phyloP scores from a whole-genome alignment of 2,888 invertebrate genomes.

The Rotaria magnacalcarata region DNA sequence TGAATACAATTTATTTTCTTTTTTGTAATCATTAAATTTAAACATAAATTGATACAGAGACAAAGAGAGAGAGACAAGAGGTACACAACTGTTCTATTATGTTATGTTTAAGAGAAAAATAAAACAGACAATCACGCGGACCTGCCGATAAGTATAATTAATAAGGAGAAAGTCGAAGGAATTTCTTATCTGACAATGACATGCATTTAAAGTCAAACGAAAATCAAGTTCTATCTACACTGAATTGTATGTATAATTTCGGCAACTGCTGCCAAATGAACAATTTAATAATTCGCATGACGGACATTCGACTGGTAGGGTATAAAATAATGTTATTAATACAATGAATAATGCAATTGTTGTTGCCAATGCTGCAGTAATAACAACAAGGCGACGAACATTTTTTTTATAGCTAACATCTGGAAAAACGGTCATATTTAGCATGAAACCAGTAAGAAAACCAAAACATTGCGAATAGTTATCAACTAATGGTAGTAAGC shows the following conservation, averaged over 20 bases:
- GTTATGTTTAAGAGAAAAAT: not conserved
- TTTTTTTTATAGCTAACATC: conserved; percentile 59
- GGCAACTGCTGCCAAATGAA: conserved; percentile 38
- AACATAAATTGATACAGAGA: not conserved
- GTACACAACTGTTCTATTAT: not conserved
- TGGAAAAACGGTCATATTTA: conserved; percentile 87
- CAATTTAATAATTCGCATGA: conserved; percentile 83
- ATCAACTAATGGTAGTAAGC: conserved; percentile 93
- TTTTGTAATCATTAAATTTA: not conserved
- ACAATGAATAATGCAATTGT: conserved; percentile 69
- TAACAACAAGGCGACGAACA: conserved; percentile 62
- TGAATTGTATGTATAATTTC: not conserved
- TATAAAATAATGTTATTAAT: conserved; percentile 76
- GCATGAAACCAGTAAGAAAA: conserved; percentile 82
- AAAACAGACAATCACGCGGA: not conserved
- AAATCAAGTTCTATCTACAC: not conserved
- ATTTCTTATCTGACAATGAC: conserved; percentile 7
- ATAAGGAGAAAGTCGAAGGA: not conserved
- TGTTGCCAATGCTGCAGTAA: conserved; percentile 69
- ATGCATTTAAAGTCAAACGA: not conserved
- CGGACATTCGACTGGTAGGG: conserved; percentile 78
- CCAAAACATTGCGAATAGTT: conserved; percentile 96
- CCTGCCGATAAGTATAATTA: not conserved
- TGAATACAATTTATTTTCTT: not conserved
- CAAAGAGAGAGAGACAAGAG: not conserved